These are phyloP conservation scores for Patiria pectinifera DNA, from an alignment of 53 echinoderm and acorn worm genomes.

Conservation along the genomic window DNA sequence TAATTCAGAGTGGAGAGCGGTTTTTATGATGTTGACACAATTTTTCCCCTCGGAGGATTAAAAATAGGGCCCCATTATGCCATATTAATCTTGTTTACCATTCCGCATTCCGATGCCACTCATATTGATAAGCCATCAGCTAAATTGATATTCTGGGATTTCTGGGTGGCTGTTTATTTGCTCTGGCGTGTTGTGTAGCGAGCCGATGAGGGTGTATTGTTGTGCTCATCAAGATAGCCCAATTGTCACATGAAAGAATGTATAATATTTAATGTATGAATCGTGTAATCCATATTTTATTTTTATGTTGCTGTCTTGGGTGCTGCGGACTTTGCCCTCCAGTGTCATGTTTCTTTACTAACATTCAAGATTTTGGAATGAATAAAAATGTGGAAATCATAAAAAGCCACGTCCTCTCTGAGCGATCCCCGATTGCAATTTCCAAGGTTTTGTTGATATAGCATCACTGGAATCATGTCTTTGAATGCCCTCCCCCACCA, in stretches of 20 bases:
- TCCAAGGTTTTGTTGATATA: too few relatives aligned
- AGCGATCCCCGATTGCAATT: too few relatives aligned
- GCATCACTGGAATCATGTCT: too few relatives aligned
- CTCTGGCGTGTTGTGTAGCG: neutral
- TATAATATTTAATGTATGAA: neutral
- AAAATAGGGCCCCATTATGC: constrained; percentile 9
- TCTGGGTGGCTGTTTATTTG: constrained; percentile 15
- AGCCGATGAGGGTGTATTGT: constrained; percentile 4
- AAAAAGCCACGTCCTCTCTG: too few relatives aligned
- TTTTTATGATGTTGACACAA: constrained; percentile 25
- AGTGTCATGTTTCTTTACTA: too few relatives aligned
- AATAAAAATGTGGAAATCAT: too few relatives aligned
- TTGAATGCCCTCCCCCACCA: too few relatives aligned
- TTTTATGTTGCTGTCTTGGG: too few relatives aligned
- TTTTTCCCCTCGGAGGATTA: neutral
- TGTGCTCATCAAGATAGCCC: constrained; percentile 17
- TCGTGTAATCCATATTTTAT: too few relatives aligned
- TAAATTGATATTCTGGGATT: constrained; percentile 7
- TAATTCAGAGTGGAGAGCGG: neutral
- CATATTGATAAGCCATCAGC: constrained; percentile 25
- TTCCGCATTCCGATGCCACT: constrained; percentile 44
- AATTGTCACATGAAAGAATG: constrained; percentile 1
- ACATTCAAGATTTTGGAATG: too few relatives aligned
- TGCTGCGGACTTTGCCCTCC: too few relatives aligned
- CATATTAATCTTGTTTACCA: constrained; percentile 26